Base-by-base conservation (phyloP, 2,888 invertebrate genomes). In the Patella ulyssiponensis region DNA sequence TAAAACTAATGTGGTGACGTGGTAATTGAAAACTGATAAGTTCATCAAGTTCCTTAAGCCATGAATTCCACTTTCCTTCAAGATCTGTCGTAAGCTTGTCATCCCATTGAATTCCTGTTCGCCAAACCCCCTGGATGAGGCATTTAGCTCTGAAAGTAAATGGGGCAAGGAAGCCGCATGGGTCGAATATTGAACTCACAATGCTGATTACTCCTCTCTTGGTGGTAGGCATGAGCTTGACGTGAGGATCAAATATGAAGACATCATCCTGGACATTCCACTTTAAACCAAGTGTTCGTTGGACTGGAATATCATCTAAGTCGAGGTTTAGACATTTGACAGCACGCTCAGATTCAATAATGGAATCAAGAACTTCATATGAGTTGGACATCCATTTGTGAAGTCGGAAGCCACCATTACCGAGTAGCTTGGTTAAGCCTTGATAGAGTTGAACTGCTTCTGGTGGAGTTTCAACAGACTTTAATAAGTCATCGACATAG, bases 261-360 rank as follows among this genome's bases (percentile, higher is more conserved):
- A 23, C 27, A 20, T 73, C 73, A 73, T n/a, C 27, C n/a, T 71
- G 20, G 3, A 75, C 69, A 20, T 51, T 69, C 75, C 75, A 75
- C 7, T 52, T 33, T 11, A 75, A 11, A 23, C 75, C 75, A 14
- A 75, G 58, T 52, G 69, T 69, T 20, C 69, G 75, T 44, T 75
- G 69, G 44, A 58, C 27, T 14, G 73, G 33, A 27, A 44, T 33
- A 51, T 53, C 52, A 51, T 69, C 56, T 44, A 76, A 14, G 54
- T 76, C 73, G 17, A 76, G 33, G 20, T 73, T n/a, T 17, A 69
- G 73, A 1, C 17, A 20, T 54, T 20, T 33, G 17, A 69, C 74
- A 3, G 73, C 77, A 23, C 74, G 54, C 51, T 77, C 77, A n/a
- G n/a, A n/a, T 53, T 74, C 53, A 12, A 74, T 73, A 14, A 77